Evolutionary conservation across 2,113 vertebrate genomes (phyloP).

Genomic region (Pelecanoides urinatrix): DNA sequence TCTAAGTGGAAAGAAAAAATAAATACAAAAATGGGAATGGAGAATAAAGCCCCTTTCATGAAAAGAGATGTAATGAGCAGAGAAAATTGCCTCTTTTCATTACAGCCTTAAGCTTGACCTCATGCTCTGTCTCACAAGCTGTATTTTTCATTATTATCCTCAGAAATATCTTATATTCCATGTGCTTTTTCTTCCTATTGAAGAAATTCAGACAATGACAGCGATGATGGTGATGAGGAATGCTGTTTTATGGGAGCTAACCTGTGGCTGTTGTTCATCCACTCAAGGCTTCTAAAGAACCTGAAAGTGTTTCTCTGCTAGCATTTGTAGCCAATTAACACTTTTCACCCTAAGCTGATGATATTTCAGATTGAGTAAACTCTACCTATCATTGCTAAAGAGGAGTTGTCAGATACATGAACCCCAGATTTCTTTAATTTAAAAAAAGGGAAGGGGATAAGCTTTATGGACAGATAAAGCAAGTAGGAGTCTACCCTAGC

Average conservation of each 20-base stretch:
- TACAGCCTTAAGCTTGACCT: constrained; percentile 21
- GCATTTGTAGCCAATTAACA: constrained; percentile 18
- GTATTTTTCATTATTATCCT: constrained; percentile 26
- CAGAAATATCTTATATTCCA: constrained; percentile 21
- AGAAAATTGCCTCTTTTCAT: constrained; percentile 49
- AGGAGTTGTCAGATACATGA: not conserved
- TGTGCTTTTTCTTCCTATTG: constrained; percentile 1
- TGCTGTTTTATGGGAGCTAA: not conserved
- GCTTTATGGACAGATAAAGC: not conserved
- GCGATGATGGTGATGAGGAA: not conserved
- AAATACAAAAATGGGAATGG: not conserved
- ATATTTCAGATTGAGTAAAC: not conserved
- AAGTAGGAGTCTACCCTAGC: not conserved
- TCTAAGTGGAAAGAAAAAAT: not conserved
- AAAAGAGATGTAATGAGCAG: constrained; percentile 13
- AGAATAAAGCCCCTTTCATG: constrained; percentile 6
- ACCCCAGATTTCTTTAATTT: not conserved
- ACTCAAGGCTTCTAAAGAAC: not conserved
- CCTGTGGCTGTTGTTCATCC: not conserved
- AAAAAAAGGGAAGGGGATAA: not conserved
- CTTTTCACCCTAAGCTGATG: not conserved
- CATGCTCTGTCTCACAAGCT: not conserved
- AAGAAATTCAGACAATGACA: not conserved
- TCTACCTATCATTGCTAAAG: not conserved
- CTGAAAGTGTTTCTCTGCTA: not conserved